Evolutionary conservation across 2,888 invertebrate species (phyloP).

Genomic region (Caenorhabditis japonica): DNA sequence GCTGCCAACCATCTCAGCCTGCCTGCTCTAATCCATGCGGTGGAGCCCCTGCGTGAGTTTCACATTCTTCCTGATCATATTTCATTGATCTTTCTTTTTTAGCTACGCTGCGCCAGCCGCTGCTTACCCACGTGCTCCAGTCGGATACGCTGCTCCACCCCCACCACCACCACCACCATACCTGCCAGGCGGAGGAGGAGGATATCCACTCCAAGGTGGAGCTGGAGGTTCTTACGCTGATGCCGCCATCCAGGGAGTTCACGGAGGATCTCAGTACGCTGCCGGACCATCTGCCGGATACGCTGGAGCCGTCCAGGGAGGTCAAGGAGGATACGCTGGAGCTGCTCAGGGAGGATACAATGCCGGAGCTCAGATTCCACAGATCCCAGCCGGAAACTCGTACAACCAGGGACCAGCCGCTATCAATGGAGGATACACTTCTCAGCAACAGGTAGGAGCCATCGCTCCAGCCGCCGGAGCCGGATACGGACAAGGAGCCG

Average conservation of each 20-base stretch:
- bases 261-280: slow-evolving; percentile 32
- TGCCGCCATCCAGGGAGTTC: not conserved
- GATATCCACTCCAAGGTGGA: slow-evolving; percentile 27
- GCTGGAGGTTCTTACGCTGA: not conserved
- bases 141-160: slow-evolving; percentile 50
- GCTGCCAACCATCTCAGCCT: slow-evolving; percentile 55
- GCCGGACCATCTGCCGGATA: slow-evolving; percentile 11
- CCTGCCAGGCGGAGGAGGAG: slow-evolving; percentile 31
- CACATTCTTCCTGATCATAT: not conserved
- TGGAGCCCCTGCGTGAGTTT: slow-evolving; percentile 47
- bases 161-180: slow-evolving; percentile 43
- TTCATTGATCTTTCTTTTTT: not conserved
- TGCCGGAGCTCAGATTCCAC: slow-evolving; percentile 34
- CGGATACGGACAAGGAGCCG: slow-evolving; percentile 33
- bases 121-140: slow-evolving; percentile 48
- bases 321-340: slow-evolving; percentile 15
- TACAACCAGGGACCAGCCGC: slow-evolving; percentile 52
- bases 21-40: slow-evolving; percentile 57
- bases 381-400: slow-evolving; percentile 24
- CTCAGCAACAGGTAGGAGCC: slow-evolving; percentile 41
- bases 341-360: slow-evolving; percentile 18
- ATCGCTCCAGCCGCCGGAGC: slow-evolving; percentile 36
- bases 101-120: slow-evolving; percentile 52
- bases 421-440: slow-evolving; percentile 44
- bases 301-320: slow-evolving; percentile 11